A percentile compares a stretch with the other conserved stretches of the same genome.
Conservation (phyloP, 2,113 vertebrate genomes). For the Notarius quadriscutis region DNA sequence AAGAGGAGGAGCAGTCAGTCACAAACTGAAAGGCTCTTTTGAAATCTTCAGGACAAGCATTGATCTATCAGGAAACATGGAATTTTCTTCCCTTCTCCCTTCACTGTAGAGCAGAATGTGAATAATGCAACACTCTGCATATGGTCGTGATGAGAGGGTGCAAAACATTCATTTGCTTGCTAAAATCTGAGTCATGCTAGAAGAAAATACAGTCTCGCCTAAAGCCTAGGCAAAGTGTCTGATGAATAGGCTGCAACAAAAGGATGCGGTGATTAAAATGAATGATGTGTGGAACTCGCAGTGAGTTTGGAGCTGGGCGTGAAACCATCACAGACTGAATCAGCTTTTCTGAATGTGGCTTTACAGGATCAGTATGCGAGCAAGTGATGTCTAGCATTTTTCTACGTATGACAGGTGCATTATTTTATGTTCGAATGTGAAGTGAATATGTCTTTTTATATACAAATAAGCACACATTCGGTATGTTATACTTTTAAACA, state of each 20-base stretch:
- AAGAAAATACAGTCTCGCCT: background rate
- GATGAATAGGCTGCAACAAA: background rate
- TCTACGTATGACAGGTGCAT: background rate
- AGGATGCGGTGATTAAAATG: background rate
- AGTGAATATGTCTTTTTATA: background rate
- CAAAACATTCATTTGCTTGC: slow-evolving; percentile 1
- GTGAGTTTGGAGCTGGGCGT: background rate
- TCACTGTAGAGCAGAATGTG: slow-evolving; percentile 34
- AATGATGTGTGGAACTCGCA: background rate
- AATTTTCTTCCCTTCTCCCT: slow-evolving; percentile 45
- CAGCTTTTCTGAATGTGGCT: background rate
- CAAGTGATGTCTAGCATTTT: background rate
- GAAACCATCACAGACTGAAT: background rate
- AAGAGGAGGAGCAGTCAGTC: slow-evolving; percentile 29
- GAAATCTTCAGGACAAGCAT: slow-evolving; percentile 41
- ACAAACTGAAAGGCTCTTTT: slow-evolving; percentile 47
- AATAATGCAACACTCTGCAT: slow-evolving; percentile 59
- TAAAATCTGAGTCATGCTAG: slow-evolving; percentile 20
- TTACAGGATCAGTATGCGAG: background rate
- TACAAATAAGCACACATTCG: background rate
- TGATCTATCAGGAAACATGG: slow-evolving; percentile 53
- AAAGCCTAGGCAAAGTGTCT: slow-evolving; percentile 14
- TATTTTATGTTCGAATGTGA: background rate
- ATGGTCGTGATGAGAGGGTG: background rate
- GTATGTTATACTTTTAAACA: background rate